phyloP scores from a whole-genome alignment of 2,113 vertebrate genomes.

The Zapus hudsonius region DNA sequence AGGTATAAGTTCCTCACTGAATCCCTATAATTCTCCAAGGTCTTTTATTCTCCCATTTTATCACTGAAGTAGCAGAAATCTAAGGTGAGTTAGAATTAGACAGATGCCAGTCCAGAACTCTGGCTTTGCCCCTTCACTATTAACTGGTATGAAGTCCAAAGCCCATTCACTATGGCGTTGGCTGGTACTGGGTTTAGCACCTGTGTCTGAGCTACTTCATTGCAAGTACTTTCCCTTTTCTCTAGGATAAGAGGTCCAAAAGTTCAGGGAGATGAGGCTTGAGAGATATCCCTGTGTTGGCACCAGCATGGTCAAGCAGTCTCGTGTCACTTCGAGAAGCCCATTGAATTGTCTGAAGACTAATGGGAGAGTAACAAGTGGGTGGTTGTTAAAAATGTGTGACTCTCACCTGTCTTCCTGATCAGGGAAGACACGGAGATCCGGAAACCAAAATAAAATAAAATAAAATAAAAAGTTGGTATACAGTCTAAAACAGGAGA shows the following conservation, averaged over 20 bases:
- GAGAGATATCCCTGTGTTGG: not conserved
- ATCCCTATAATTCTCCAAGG: not conserved
- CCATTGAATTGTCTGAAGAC: not conserved
- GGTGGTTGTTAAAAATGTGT: not conserved
- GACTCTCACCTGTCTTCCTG: too few species aligned
- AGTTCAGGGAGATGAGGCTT: not conserved
- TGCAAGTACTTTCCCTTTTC: accelerated
- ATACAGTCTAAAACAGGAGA: too few species aligned
- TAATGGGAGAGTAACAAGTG: not conserved
- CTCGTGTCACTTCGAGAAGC: not conserved
- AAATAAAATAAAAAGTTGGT: too few species aligned
- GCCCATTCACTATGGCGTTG: not conserved
- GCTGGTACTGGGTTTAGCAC: not conserved
- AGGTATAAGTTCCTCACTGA: not conserved
- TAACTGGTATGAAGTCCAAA: not conserved
- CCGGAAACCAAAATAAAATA: too few species aligned
- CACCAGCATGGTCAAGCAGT: not conserved
- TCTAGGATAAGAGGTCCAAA: not conserved
- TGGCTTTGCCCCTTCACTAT: not conserved
- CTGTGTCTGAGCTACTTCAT: not conserved
- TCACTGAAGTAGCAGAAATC: not conserved
- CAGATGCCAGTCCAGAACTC: not conserved
- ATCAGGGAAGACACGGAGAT: too few species aligned
- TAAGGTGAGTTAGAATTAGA: not conserved
- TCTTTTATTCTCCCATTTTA: not conserved